Evolutionary conservation across 92 coral and sea anemone genomes (phyloP).

Genomic region (Zoanthus sociatus): DNA sequence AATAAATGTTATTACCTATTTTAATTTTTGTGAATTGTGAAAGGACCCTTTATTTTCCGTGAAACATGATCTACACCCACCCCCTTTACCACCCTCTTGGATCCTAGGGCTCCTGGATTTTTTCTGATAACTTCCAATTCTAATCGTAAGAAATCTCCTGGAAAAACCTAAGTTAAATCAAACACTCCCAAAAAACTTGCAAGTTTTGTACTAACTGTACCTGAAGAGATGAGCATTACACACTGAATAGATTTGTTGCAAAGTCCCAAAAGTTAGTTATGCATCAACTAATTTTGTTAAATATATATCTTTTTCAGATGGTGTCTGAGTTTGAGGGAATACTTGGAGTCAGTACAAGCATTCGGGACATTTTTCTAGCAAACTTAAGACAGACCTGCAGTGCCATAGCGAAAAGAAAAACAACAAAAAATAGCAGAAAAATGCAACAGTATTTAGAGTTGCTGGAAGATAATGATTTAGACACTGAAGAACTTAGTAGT

Average conservation of each 20-base stretch:
- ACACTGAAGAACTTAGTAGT: not conserved
- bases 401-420: constrained; percentile 16
- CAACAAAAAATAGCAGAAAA: constrained; percentile 13
- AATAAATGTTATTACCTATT: too few relatives aligned
- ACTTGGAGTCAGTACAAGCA: constrained; percentile 26
- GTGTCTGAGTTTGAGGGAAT: constrained; percentile 58
- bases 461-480: constrained; percentile 9
- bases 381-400: constrained; percentile 42
- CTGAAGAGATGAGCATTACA: not conserved
- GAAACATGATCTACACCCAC: too few relatives aligned
- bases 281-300: not conserved
- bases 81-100: too few relatives aligned
- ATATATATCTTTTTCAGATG: constrained; percentile 36
- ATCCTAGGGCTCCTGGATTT: too few relatives aligned
- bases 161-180: not conserved
- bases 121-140: not conserved
- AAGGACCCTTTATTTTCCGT: too few relatives aligned
- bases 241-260: not conserved
- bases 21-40: too few relatives aligned
- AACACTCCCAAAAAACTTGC: not conserved
- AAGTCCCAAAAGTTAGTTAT: not conserved
- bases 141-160: not conserved
- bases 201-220: not conserved
- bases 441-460: constrained; percentile 8
- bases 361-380: constrained; percentile 21